Base-by-base conservation (phyloP, 2,888 invertebrate genomes). In the Ectemnius cavifrons region DNA sequence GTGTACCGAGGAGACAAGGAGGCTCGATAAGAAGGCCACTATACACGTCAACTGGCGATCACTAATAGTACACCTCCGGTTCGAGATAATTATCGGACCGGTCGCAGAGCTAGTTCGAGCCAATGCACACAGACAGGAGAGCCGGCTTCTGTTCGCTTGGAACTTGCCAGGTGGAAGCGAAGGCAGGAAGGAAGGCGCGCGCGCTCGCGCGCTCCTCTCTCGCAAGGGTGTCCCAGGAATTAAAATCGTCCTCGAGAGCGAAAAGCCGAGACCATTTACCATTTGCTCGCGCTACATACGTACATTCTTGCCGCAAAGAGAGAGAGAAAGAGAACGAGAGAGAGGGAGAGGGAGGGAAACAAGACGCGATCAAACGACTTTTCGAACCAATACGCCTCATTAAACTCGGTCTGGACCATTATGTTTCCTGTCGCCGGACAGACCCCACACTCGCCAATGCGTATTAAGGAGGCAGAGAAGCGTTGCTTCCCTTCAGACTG, bases 1-100 rank as follows among this genome's bases (percentile, higher is more conserved):
- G 37, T 37, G 11, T 37, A 6, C 37, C 37, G 8, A 37, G 37
- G 37, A 37, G 37, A 8, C 37, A 37, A 37, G 37, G 37, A 37
- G 37, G 37, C 45, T 28, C 46, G 52, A 2, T 2, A 23, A 56
- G 65, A 67, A 67, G 78, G 71, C 84, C 77, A 66, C 69, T 75
- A 75, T 81, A 80, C 82, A 83, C 84, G 84, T 86, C 84, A 84
- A 81, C 81, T 81, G 78, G 70, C 79, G 82, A 86, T 86, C 85
- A 67, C 86, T 86, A 86, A 86, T 86, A 86, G 86, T 83, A 86
- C 78, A 82, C 79, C 86, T 85, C 84, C 80, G 85, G 82, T 81
- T 80, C 77, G 80, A 82, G 84, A 86, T 86, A 86, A 87, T 86
- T 87, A 83, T 84, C 80, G 81, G 82, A 79, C 80, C 73, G 80